These are phyloP conservation scores for Cavia porcellus DNA, from an alignment of 2,113 vertebrate genomes.

Conservation along the genomic window DNA sequence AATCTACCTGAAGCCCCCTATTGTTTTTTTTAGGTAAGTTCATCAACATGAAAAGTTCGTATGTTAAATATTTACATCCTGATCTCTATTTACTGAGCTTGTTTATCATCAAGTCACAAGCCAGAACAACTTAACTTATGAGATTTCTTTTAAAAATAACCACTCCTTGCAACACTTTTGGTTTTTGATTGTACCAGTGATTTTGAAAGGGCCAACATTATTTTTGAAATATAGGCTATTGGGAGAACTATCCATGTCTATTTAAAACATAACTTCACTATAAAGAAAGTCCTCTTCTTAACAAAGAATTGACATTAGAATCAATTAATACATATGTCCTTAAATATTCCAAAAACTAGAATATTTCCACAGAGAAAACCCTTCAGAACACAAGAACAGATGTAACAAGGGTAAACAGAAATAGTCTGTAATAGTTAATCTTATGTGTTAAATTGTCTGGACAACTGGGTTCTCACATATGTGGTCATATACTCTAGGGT, in stretches of 20 bases:
- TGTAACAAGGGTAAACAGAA: slow-evolving; percentile 8
- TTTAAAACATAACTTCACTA: slow-evolving; percentile 50
- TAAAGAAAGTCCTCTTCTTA: slow-evolving; percentile 8
- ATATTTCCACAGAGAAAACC: slow-evolving; percentile 37
- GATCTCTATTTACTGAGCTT: neutral
- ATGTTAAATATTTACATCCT: slow-evolving; percentile 20
- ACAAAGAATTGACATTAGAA: slow-evolving; percentile 4
- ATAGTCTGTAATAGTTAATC: neutral
- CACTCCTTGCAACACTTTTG: neutral
- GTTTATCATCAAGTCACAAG: neutral
- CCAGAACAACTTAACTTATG: neutral
- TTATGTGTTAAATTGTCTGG: neutral
- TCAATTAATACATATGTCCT: neutral
- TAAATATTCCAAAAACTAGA: neutral
- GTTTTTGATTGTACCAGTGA: slow-evolving; percentile 18
- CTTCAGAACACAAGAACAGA: slow-evolving; percentile 1
- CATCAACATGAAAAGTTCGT: neutral
- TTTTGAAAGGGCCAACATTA: slow-evolving; percentile 48
- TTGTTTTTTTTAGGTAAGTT: neutral
- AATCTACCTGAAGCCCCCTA: neutral
- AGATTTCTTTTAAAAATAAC: slow-evolving; percentile 43
- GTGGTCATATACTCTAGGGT: neutral
- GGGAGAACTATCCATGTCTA: neutral
- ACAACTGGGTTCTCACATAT: neutral
- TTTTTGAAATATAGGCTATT: neutral